These are phyloP conservation scores for Toxonevra muliebris DNA, from an alignment of 2,888 invertebrate genomes.

Conservation along the genomic window DNA sequence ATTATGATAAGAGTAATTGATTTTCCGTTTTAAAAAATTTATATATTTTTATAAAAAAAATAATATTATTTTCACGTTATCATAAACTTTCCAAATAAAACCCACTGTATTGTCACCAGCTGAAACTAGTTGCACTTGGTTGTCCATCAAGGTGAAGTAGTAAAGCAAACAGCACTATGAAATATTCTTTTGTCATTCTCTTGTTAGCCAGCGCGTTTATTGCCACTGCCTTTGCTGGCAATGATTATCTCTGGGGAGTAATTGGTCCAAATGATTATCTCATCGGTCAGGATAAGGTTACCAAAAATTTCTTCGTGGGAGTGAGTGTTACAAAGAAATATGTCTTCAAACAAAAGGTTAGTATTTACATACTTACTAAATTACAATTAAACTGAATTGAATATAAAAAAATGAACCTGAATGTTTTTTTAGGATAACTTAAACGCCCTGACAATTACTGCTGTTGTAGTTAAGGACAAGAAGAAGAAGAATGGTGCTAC, in stretches of 20 bases:
- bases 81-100: not conserved
- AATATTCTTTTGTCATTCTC: conserved; percentile 9
- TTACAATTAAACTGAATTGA: too few species aligned
- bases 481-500: conserved; percentile 57
- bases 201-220: conserved; percentile 32
- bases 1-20: not conserved
- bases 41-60: too few species aligned
- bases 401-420: not conserved
- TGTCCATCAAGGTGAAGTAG: not conserved
- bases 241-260: conserved; percentile 54
- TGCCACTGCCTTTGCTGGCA: conserved; percentile 40
- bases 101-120: not conserved
- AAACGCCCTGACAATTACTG: conserved; percentile 36
- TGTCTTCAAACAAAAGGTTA: conserved; percentile 34
- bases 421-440: conserved; percentile 14
- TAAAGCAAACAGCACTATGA: conserved; percentile 10
- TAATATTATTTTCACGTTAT: not conserved
- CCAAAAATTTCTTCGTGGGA: conserved; percentile 49
- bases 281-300: conserved; percentile 50
- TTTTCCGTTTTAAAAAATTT: not conserved
- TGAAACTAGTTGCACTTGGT: not conserved
- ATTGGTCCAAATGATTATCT: conserved; percentile 46
- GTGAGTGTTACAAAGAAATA: conserved; percentile 34
- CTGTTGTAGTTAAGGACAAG: conserved; percentile 40
- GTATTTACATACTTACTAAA: not conserved